Evolutionary conservation across 1,140 invertebrate genomes (phyloP).

Genomic region (Pseudomyrmex dendroicus): DNA sequence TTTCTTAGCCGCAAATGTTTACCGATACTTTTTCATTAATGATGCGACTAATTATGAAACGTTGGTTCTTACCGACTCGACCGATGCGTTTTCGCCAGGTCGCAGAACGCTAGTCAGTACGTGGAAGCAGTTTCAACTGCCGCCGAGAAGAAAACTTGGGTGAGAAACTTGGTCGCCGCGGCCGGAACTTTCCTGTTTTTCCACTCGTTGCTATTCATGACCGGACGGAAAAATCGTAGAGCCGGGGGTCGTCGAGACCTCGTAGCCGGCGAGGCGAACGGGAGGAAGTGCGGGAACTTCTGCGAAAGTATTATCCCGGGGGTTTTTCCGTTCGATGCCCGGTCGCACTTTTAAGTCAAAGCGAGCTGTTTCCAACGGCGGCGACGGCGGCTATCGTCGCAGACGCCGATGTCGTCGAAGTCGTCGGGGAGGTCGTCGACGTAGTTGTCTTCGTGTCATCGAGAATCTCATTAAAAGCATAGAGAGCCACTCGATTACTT

Average conservation of each 20-base stretch:
- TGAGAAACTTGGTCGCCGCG: conserved; percentile 67
- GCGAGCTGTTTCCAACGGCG: conserved; percentile 48
- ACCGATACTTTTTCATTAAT: conserved; percentile 44
- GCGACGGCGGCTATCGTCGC: conserved; percentile 27
- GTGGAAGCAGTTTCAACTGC: conserved; percentile 50
- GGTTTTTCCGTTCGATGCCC: conserved; percentile 72
- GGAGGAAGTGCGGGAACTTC: conserved; percentile 54
- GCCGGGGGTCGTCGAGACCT: conserved; percentile 68
- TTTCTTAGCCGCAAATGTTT: background rate
- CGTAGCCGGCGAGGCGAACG: conserved; percentile 20
- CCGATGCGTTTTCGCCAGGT: conserved; percentile 41
- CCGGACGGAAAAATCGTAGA: conserved; percentile 76
- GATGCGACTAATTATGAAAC: conserved; percentile 62
- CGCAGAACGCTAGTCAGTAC: conserved; percentile 25
- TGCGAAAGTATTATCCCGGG: conserved; percentile 71
- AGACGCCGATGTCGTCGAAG: conserved; percentile 14
- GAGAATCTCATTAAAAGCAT: conserved; percentile 79
- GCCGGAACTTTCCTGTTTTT: conserved; percentile 78
- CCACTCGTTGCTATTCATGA: conserved; percentile 81
- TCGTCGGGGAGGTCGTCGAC: conserved; percentile 3
- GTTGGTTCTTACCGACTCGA: conserved; percentile 12
- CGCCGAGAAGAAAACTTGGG: conserved; percentile 58
- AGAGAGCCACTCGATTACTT: conserved; percentile 75
- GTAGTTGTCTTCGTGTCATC: conserved; percentile 71
- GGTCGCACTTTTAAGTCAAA: conserved; percentile 71